A percentile compares a stretch with the other conserved stretches of the same genome.
Conservation (phyloP, 2,113 vertebrate species). For the Chauna torquata region DNA sequence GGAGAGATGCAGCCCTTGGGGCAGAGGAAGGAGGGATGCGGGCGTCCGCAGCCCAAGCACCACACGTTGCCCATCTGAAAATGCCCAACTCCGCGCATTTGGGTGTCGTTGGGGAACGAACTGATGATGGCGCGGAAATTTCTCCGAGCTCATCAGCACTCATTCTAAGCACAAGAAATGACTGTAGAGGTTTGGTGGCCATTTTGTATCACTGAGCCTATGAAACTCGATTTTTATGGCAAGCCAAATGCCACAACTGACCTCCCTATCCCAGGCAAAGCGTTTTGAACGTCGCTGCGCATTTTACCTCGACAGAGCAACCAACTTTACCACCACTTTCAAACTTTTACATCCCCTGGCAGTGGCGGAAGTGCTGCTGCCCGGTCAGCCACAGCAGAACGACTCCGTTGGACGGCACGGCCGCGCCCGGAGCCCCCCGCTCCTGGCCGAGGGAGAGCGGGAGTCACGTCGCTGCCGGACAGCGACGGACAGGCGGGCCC, state of each 20-base stretch:
- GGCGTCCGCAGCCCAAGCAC: background rate
- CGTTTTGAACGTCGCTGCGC: background rate
- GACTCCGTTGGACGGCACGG: too few species aligned
- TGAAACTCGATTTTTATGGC: background rate
- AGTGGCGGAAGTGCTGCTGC: background rate
- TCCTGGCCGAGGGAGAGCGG: too few species aligned
- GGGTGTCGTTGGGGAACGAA: background rate
- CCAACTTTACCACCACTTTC: background rate
- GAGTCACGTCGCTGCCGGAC: too few species aligned
- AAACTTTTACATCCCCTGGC: background rate
- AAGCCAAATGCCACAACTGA: background rate
- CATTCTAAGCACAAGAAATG: background rate
- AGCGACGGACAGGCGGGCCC: too few species aligned
- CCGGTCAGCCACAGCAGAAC: background rate
- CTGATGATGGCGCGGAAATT: background rate
- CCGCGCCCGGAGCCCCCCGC: too few species aligned
- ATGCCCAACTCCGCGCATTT: background rate
- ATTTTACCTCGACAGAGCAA: background rate
- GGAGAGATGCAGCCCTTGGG: background rate
- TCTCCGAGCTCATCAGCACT: accelerated
- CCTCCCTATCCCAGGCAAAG: background rate
- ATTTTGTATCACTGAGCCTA: background rate
- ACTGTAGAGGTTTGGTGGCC: background rate
- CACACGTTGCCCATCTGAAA: background rate
- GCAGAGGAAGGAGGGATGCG: background rate